These are phyloP conservation scores for Volucella inanis DNA, from an alignment of 2,888 invertebrate species.

Conservation along the genomic window DNA sequence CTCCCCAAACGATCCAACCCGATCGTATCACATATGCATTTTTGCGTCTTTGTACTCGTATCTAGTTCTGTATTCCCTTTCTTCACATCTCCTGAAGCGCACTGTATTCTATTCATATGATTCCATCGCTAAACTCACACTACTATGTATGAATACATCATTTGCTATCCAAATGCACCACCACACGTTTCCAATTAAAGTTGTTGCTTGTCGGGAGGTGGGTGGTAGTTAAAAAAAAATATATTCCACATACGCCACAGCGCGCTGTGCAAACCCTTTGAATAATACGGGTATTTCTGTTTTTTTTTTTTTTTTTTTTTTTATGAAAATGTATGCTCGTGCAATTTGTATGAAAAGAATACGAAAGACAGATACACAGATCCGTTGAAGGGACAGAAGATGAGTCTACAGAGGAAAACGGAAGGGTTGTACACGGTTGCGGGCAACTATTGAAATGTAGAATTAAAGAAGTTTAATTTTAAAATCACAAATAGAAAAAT, in stretches of 20 bases:
- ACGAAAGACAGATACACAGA: slow-evolving; percentile 26
- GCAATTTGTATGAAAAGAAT: slow-evolving; percentile 46
- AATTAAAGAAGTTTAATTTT: slow-evolving; percentile 64
- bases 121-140: slow-evolving; percentile 32
- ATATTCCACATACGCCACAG: slow-evolving; percentile 64
- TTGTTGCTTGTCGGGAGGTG: not conserved
- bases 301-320: slow-evolving; percentile 12
- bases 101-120: slow-evolving; percentile 60
- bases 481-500: slow-evolving; percentile 23
- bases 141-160: not conserved
- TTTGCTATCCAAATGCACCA: not conserved
- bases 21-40: not conserved
- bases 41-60: not conserved
- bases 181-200: slow-evolving; percentile 42
- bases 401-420: not conserved
- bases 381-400: no score
- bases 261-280: slow-evolving; percentile 14
- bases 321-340: slow-evolving; percentile 9
- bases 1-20: slow-evolving; percentile 8
- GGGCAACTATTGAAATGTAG: slow-evolving; percentile 58
- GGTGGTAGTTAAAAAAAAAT: slow-evolving; percentile 17
- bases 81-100: slow-evolving; percentile 21
- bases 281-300: not conserved
- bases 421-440: not conserved
- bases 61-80: not conserved